Evolutionary conservation across 2,797 vertebrate species (phyloP), one percentile per base, ranked within the genome.

Genomic region (Novumbra hubbsi): DNA sequence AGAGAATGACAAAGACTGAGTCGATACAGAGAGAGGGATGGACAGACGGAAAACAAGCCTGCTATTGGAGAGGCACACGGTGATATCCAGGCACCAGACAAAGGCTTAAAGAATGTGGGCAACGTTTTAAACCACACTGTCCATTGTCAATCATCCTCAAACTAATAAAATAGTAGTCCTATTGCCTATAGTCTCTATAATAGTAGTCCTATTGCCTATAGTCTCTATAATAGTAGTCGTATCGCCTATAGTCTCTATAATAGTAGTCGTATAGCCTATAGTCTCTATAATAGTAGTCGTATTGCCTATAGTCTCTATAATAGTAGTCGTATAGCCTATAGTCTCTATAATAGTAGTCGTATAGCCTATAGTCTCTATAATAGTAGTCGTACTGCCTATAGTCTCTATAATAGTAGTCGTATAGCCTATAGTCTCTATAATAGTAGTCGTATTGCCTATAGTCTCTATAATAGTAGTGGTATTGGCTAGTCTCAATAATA

Each of bases 81-180:
- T 52, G 28, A 70, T 52, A 32, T n/a, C 55, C 55, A 55, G 68
- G 17, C 21, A 30, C 27, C n/a, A 21, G n/a, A 71, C 69, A 71
- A 48, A 68, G 67, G 66, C 19, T 68, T 68, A 50, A 57, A 52
- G 52, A 71, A 71, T 71, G 52, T 60, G 49, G 16, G 49, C 68
- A 28, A 57, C 50, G 32, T 11, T 52, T 52, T n/a, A 17, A 70
- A 52, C 69, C 19, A 52, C 70, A 71, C 28, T 71, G 24, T 60
- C 50, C 30, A 71, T 32, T 16, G 52, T 60, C 70, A 60, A 71
- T 52, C 55, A 60, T 24, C n/a, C n/a, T 21, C n/a, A 11, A 12
- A 57, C 9, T 3, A 41, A 41, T 41, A 41, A 41, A 57, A 57
- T 41, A 41, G 5, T 41, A 41, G 9, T 57, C 9, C 0, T 11